Conservation (phyloP, 2,113 vertebrate species). For the Thamnaconus septentrionalis region DNA sequence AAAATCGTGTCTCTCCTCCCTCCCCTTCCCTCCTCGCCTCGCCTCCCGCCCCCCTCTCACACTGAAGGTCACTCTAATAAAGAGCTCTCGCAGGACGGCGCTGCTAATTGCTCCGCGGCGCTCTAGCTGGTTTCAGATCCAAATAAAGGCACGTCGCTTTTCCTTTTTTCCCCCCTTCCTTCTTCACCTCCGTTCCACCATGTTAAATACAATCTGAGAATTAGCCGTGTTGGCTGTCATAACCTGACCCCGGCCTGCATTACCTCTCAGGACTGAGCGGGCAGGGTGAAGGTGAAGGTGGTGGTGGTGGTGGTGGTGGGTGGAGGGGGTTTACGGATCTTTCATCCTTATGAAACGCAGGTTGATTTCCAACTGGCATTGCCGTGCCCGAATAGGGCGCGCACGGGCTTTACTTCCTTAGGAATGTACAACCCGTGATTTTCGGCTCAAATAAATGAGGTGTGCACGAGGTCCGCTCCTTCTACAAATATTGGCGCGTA, state of each 20-base stretch:
- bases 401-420: slow-evolving; percentile 52
- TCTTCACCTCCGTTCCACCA: slow-evolving; percentile 63
- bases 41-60: slow-evolving; percentile 19
- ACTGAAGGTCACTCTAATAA: slow-evolving; percentile 78
- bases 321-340: slow-evolving; percentile 14
- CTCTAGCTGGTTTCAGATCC: slow-evolving; percentile 68
- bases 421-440: slow-evolving; percentile 66
- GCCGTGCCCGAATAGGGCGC: not conserved
- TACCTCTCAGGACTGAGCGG: slow-evolving; percentile 45
- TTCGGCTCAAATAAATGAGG: slow-evolving; percentile 69
- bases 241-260: slow-evolving; percentile 54
- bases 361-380: slow-evolving; percentile 53
- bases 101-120: slow-evolving; percentile 70
- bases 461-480: slow-evolving; percentile 69
- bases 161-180: slow-evolving; percentile 39
- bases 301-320: not conserved
- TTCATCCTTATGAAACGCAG: slow-evolving; percentile 61
- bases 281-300: slow-evolving; percentile 25
- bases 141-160: slow-evolving; percentile 67
- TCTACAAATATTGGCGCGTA: slow-evolving; percentile 72
- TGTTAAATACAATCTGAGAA: slow-evolving; percentile 68
- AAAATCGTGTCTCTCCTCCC: slow-evolving; percentile 24
- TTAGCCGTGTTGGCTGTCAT: slow-evolving; percentile 52
- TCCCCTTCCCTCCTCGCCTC: not conserved
- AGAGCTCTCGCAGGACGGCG: slow-evolving; percentile 63